phyloP scores from a whole-genome alignment of 2,888 invertebrate species.

The Drosophila nr. perissopoda region DNA sequence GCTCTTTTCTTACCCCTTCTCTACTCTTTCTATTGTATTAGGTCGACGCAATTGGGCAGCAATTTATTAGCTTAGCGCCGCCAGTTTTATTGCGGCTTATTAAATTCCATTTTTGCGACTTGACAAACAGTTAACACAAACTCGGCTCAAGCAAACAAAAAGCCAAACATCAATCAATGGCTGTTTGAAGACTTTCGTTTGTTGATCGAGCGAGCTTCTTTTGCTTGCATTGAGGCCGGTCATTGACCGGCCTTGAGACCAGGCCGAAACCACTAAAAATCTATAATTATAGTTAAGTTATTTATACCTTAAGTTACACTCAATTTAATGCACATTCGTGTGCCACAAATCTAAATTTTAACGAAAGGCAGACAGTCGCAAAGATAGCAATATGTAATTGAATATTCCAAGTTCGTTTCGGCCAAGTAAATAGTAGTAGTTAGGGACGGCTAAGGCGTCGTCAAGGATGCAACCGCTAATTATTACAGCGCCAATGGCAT shows the following conservation, averaged over 20 bases:
- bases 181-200: conserved; percentile 22
- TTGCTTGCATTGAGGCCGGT: background rate
- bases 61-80: conserved; percentile 28
- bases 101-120: conserved; percentile 35
- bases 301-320: conserved; percentile 26
- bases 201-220: background rate
- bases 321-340: conserved; percentile 21
- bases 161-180: conserved; percentile 4
- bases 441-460: conserved; percentile 23
- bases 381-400: conserved; percentile 50
- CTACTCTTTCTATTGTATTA: conserved; percentile 3
- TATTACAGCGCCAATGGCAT: background rate
- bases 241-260: conserved; percentile 36
- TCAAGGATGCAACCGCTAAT: conserved; percentile 26
- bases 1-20: conserved; percentile 5
- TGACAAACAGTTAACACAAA: conserved; percentile 14
- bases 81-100: conserved; percentile 37
- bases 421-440: conserved; percentile 24
- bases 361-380: conserved; percentile 40
- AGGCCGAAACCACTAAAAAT: background rate
- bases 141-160: conserved; percentile 10
- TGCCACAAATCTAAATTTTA: conserved; percentile 43
- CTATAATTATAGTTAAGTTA: conserved; percentile 37
- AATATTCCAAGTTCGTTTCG: conserved; percentile 49
- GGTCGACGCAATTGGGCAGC: conserved; percentile 41